phyloP scores from a whole-genome alignment of 2,113 vertebrate genomes.

The Saccopteryx bilineata region DNA sequence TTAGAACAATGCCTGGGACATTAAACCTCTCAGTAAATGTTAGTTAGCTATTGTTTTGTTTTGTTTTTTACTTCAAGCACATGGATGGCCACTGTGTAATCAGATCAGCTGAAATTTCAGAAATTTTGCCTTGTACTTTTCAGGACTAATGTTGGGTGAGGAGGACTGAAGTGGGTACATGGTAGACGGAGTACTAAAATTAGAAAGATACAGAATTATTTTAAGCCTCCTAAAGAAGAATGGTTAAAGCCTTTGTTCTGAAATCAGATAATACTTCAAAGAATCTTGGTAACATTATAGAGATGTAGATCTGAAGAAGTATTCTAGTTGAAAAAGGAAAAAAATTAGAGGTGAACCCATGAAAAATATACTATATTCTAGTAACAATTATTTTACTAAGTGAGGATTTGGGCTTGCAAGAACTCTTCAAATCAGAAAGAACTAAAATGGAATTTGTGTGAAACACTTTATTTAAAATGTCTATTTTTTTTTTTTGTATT shows the following conservation, averaged over 20 bases:
- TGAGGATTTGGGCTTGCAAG: not conserved
- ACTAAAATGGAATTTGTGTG: conserved; percentile 39
- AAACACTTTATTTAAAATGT: conserved; percentile 47
- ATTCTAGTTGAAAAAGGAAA: conserved; percentile 49
- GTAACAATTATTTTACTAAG: conserved; percentile 38
- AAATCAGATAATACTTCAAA: conserved; percentile 69
- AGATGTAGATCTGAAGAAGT: conserved; percentile 31
- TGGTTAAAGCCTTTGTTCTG: conserved; percentile 56
- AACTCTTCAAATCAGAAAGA: conserved; percentile 47
- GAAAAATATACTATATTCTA: not conserved
- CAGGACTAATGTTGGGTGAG: not conserved
- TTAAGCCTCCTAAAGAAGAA: conserved; percentile 50
- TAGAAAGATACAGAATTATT: conserved; percentile 35
- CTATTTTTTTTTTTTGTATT: not conserved
- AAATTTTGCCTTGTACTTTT: conserved; percentile 34
- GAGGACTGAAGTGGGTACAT: not conserved
- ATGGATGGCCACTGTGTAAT: not conserved
- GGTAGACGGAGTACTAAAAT: not conserved
- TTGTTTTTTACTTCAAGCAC: not conserved
- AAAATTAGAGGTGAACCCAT: not conserved
- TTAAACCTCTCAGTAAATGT: not conserved
- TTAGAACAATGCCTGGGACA: not conserved
- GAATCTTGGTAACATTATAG: conserved; percentile 56
- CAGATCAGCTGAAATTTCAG: conserved; percentile 27
- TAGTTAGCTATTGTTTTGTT: not conserved